Conservation (phyloP, 2,888 invertebrate genomes). For the Zhuqinia jingwanae region DNA sequence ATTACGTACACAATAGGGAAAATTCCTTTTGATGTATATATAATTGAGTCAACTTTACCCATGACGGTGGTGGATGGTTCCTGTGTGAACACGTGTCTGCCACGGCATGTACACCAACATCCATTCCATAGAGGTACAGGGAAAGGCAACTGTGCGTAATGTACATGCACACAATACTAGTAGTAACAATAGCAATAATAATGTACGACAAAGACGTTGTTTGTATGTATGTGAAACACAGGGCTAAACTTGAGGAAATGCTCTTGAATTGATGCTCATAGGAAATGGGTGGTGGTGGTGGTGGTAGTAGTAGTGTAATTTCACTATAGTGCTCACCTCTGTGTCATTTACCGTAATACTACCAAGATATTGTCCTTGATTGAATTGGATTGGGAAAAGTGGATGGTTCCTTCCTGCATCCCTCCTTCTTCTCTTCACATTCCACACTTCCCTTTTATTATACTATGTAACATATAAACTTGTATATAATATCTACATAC, state of each 20-base stretch:
- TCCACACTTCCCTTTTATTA: slow-evolving; percentile 6
- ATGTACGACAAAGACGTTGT: too few species aligned
- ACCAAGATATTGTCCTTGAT: slow-evolving; percentile 60
- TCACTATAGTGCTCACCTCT: not conserved
- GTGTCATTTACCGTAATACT: slow-evolving; percentile 30
- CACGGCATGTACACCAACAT: too few species aligned
- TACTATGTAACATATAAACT: too few species aligned
- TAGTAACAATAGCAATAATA: too few species aligned
- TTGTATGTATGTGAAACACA: too few species aligned
- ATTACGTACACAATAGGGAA: too few species aligned
- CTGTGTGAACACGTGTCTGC: not conserved
- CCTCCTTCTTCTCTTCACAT: slow-evolving; percentile 10
- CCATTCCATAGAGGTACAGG: too few species aligned
- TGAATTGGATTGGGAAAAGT: slow-evolving; percentile 64
- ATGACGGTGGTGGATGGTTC: not conserved
- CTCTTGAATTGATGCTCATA: too few species aligned
- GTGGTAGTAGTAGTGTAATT: not conserved
- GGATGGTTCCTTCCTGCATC: not conserved
- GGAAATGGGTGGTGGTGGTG: not conserved
- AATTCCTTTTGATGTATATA: not conserved
- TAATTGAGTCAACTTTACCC: slow-evolving; percentile 32
- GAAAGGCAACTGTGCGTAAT: not conserved
- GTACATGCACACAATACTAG: not conserved
- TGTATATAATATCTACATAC: slow-evolving; percentile 12
- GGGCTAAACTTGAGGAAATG: too few species aligned